A percentile compares a stretch with the other conserved stretches of the same genome.
These are phyloP conservation scores for Hippoglossus stenolepis DNA, from an alignment of 2,113 vertebrate genomes.

Conservation along the genomic window DNA sequence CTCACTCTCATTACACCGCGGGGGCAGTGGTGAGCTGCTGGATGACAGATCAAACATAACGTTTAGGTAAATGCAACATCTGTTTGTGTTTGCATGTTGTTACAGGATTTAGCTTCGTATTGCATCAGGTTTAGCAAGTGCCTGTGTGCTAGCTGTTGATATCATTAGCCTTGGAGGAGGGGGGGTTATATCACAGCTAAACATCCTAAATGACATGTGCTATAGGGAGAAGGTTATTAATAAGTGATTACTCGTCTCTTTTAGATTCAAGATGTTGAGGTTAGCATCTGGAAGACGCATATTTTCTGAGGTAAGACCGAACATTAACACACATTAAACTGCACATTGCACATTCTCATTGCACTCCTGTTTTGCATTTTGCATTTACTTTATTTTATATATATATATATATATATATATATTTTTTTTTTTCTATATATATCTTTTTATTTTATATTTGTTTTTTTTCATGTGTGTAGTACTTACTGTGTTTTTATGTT, in stretches of 20 bases:
- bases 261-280: slow-evolving; percentile 68
- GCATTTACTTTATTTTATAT: too few relatives aligned
- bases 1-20: neutral
- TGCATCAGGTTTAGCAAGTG: slow-evolving; percentile 40
- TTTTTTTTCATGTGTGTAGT: too few relatives aligned
- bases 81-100: slow-evolving; percentile 1
- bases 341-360: too few relatives aligned
- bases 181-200: neutral
- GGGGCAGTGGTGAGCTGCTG: neutral
- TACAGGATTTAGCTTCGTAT: slow-evolving; percentile 31
- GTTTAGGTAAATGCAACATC: neutral
- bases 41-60: neutral
- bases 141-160: slow-evolving; percentile 29
- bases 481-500: too few relatives aligned
- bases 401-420: too few relatives aligned
- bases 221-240: neutral
- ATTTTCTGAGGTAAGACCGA: slow-evolving; percentile 66
- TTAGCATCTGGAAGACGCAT: slow-evolving; percentile 39
- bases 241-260: slow-evolving; percentile 21
- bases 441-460: too few relatives aligned
- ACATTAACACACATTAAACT: too few relatives aligned
- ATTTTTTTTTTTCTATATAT: too few relatives aligned
- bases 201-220: neutral
- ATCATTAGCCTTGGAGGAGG: neutral
- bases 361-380: too few relatives aligned